Evolutionary conservation across 2,888 invertebrate species (phyloP).

Genomic region (Anthoptus insignis): DNA sequence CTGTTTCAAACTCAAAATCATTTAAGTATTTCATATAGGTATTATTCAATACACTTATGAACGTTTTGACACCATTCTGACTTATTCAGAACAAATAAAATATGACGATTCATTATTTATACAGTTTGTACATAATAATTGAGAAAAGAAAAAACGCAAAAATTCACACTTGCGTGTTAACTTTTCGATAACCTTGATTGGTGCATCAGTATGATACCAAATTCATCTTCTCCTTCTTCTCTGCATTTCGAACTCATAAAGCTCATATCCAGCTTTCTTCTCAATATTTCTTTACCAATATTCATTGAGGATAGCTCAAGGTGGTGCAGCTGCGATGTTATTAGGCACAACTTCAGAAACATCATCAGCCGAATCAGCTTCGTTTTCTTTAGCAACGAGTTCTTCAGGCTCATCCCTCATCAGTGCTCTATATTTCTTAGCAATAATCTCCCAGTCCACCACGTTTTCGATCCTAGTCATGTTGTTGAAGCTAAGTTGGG

Average conservation of each 20-base stretch:
- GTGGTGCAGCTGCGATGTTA: conserved; percentile 71
- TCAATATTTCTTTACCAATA: neutral
- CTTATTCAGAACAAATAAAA: too few species aligned
- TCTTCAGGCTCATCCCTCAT: conserved; percentile 82
- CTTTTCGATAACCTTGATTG: too few species aligned
- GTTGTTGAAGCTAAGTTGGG: conserved; percentile 93
- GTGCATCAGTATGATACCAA: too few species aligned
- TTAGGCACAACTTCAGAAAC: conserved; percentile 77
- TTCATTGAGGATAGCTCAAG: conserved; percentile 60
- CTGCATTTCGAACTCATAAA: neutral
- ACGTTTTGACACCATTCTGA: too few species aligned
- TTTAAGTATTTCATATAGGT: too few species aligned
- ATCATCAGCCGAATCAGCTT: conserved; percentile 75
- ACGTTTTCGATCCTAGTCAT: conserved; percentile 95
- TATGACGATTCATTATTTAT: too few species aligned
- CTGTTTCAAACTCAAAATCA: too few species aligned
- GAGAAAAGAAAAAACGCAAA: too few species aligned
- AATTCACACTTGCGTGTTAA: too few species aligned
- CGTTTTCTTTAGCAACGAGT: conserved; percentile 67
- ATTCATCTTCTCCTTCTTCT: too few species aligned
- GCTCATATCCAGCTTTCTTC: neutral
- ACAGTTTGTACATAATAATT: too few species aligned
- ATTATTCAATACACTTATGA: too few species aligned
- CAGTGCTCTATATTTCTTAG: conserved; percentile 95
- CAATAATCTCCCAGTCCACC: conserved; percentile 96